Base-by-base conservation (phyloP, 2,113 vertebrate genomes). In the Scatophagus argus region DNA sequence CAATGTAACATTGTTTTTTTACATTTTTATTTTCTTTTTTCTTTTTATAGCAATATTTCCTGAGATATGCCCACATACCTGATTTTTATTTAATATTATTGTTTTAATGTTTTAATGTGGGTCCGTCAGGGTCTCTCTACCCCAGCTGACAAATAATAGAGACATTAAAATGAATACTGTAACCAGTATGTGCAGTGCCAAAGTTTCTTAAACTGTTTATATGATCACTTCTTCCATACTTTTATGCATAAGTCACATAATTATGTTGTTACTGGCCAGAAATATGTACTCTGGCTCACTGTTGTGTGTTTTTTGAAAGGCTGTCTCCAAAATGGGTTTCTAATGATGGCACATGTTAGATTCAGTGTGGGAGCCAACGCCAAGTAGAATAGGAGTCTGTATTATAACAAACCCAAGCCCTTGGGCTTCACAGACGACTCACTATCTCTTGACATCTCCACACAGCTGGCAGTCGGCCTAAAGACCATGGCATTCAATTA, bases 381-480 rank as follows among this genome's bases (percentile, higher is more conserved):
- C 63, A 84, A 72, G 31, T 65, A 88, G 63, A 92, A 90, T 67
- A 83, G 47, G 60, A 60, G 83, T 65, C 79, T 84, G 76, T 91
- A 73, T 14, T 69, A 11, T 54, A 81, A 52, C 55, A 79, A 38
- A 41, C 68, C 27, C 17, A 9, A 66, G 34, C 81, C 67, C 63
- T 29, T 29, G 29, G 60, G 84, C 63, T 64, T 43, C 55, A 85
- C 52, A 86, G 66, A 91, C 66, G 77, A 79, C 60, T 61, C 77
- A 80, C 87, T 91, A 78, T 90, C 88, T 89, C 79, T 81, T 77
- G 77, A 87, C 89, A 89, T 90, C 65, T 74, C 66, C 82, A 77
- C 70, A 67, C 74, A 89, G 89, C 83, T 92, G 89, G 90, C 91
- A 90, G 69, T 29, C 66, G 66, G 88, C 86, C 90, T 81, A 81